Percentiles rank a stretch among this genome's conserved stretches.
Evolutionary conservation across 2,888 invertebrate genomes (phyloP).

Genomic region (Cenopis cana): DNA sequence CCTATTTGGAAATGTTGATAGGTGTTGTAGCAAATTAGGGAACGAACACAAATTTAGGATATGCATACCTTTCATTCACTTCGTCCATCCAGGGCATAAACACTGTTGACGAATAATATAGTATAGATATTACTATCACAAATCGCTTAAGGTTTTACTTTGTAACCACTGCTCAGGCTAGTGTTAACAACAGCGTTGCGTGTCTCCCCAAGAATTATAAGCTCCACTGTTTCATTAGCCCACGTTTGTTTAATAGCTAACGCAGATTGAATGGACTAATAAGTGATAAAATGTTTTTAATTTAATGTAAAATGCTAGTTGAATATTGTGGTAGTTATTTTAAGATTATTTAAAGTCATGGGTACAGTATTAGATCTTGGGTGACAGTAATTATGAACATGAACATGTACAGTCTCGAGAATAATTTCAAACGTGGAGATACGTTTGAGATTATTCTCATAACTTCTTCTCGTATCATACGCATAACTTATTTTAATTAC

Average conservation of each 20-base stretch:
- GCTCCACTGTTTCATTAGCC: slow-evolving; percentile 40
- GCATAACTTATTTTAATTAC: not conserved
- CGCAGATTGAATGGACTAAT: slow-evolving; percentile 32
- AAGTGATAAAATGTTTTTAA: slow-evolving; percentile 16
- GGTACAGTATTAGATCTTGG: not conserved
- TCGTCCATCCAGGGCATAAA: too few relatives aligned
- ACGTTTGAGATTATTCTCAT: too few relatives aligned
- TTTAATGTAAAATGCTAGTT: not conserved
- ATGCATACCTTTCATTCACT: too few relatives aligned
- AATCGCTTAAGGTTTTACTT: slow-evolving; percentile 46
- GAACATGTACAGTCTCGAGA: not conserved
- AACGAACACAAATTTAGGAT: too few relatives aligned
- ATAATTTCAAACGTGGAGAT: not conserved
- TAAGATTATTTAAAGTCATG: not conserved
- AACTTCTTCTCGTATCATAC: too few relatives aligned
- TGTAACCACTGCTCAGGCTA: slow-evolving; percentile 47
- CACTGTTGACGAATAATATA: not conserved
- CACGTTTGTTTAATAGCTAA: slow-evolving; percentile 27
- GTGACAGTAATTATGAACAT: not conserved
- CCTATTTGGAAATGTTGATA: too few relatives aligned
- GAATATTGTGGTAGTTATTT: not conserved
- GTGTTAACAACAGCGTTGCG: slow-evolving; percentile 52
- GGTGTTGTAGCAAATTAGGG: too few relatives aligned
- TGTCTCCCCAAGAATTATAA: slow-evolving; percentile 46
- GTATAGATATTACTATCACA: not conserved